These are phyloP conservation scores for Columba livia DNA, from an alignment of 2,113 vertebrate genomes.

Conservation along the genomic window DNA sequence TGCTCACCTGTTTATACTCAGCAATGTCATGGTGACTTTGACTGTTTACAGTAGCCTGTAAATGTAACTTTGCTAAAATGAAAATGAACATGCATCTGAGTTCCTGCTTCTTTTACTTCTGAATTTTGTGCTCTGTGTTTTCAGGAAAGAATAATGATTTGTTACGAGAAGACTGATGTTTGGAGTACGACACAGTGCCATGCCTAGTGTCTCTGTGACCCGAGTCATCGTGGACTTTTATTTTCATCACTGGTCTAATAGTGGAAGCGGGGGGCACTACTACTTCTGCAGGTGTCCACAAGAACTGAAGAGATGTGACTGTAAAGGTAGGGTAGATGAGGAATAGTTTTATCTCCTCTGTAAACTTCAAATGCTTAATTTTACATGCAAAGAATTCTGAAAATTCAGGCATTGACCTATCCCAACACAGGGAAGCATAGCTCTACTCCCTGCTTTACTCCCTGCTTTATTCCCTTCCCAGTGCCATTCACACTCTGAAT, in stretches of 20 bases:
- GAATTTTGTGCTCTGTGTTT: not conserved
- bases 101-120: not conserved
- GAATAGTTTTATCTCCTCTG: not conserved
- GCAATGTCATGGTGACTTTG: not conserved
- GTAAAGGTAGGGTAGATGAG: not conserved
- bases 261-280: not conserved
- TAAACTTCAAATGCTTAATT: not conserved
- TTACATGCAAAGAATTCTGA: not conserved
- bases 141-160: not conserved
- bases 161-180: not conserved
- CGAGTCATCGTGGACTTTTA: not conserved
- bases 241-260: not conserved
- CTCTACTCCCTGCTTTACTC: not conserved
- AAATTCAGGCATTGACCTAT: not conserved
- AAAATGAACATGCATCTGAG: not conserved
- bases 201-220: not conserved
- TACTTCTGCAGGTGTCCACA: not conserved
- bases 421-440: not conserved
- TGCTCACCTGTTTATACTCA: not conserved
- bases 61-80: not conserved
- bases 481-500: not conserved
- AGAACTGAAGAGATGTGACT: not conserved
- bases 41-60: not conserved
- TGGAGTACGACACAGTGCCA: not conserved
- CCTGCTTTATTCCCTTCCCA: not conserved